Conservation (phyloP, 2,113 vertebrate genomes). For the Corvus moneduloides region DNA sequence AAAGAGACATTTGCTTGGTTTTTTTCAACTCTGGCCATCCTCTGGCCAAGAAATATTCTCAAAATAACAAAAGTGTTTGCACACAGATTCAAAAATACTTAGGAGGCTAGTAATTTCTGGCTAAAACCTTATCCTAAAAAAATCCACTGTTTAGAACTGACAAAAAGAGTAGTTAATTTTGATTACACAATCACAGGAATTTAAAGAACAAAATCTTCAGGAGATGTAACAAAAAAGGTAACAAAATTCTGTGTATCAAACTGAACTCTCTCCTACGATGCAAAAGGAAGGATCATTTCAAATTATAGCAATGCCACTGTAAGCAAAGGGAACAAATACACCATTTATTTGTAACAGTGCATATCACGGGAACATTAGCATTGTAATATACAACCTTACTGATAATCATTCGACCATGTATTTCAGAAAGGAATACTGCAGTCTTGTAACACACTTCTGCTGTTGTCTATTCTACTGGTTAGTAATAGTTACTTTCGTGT, state of each 20-base stretch:
- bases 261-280: background rate
- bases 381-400: background rate
- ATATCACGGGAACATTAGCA: background rate
- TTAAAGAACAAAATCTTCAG: background rate
- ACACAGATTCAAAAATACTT: background rate
- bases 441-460: background rate
- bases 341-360: background rate
- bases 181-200: background rate
- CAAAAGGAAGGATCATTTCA: background rate
- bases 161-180: slow-evolving; percentile 26
- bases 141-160: slow-evolving; percentile 1
- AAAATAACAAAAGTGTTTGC: background rate
- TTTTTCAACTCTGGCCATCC: background rate
- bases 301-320: background rate
- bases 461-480: background rate
- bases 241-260: background rate
- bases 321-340: background rate
- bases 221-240: background rate
- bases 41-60: background rate
- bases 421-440: background rate
- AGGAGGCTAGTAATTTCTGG: slow-evolving; percentile 9
- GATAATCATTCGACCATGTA: background rate
- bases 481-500: background rate
- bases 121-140: slow-evolving; percentile 28
- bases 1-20: background rate